phyloP scores from a whole-genome alignment of 2,888 invertebrate genomes.

The Steromphala cineraria region DNA sequence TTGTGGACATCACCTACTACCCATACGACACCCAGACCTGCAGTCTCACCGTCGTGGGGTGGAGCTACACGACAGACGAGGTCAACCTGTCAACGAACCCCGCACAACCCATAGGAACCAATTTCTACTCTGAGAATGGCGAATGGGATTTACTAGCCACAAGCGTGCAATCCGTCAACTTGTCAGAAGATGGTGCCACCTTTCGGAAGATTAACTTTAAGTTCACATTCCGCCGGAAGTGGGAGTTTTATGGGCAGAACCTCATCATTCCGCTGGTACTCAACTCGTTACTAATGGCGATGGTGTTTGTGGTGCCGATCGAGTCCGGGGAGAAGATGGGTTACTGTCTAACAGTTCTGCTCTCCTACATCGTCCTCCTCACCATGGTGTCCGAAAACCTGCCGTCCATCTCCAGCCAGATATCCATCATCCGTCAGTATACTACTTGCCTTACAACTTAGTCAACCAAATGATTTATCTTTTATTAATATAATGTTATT shows the following conservation, averaged over 20 bases:
- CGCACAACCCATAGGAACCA: background rate
- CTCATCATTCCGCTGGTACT: background rate
- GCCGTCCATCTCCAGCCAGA: background rate
- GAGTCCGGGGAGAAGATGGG: background rate
- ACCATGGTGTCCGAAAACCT: background rate
- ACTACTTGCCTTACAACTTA: no score
- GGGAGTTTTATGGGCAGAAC: background rate
- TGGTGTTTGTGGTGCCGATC: background rate
- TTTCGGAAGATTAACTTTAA: background rate
- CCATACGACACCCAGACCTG: constrained; percentile 1
- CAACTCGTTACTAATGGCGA: background rate
- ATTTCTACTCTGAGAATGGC: background rate
- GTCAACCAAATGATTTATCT: no score
- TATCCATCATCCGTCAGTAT: background rate
- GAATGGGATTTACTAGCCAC: background rate
- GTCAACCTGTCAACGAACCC: background rate
- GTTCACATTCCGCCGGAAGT: background rate
- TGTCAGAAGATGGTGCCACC: background rate
- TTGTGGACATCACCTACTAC: background rate
- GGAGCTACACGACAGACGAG: background rate
- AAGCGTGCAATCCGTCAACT: background rate
- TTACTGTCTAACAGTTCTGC: background rate
- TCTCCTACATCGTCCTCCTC: background rate
- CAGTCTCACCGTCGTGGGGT: background rate
- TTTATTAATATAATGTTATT: background rate